Evolutionary conservation across 2,888 invertebrate species (phyloP), one percentile per base, ranked within the genome.

Genomic region (Drosophila suboccidentalis): DNA sequence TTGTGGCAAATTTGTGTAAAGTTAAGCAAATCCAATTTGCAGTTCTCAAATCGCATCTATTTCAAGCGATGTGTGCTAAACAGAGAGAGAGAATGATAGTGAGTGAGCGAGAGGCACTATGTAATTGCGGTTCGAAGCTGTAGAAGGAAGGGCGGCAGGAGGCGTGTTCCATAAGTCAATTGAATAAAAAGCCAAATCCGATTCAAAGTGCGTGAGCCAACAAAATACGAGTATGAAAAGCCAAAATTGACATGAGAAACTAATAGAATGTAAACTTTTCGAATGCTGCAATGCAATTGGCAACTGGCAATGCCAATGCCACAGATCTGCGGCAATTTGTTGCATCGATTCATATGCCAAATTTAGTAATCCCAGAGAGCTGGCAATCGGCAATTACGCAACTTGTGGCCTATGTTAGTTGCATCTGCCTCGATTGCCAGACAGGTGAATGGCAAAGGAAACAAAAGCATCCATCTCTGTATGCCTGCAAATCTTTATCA

Each of bases 21-120:
- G 88, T 74, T 76, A 26, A 49, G 64, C 68, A 86, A 87, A 89
- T 74, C 74, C 89, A 83, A 89, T 87, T 87, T 87, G 63, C 81
- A 74, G 65, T 73, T 72, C 67, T 54, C 41, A 67, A 79, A 83
- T 83, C 81, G 70, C 63, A 75, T 78, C 64, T 62, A 66, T 68
- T 41, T 58, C 36, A 61, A 53, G 57, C 47, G 38, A 36, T 38
- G 29, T 26, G n/a, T 41, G 34, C 10, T 10, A 17, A 39, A 13
- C 11, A 5, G 11, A 36, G 32, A 39, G 47, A 47, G 6, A 17
- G 57, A 22, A 10, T 10, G 36, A 29, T 11, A 8, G 36, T 11
- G 29, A 11, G 32, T 10, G 10, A 17, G n/a, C 9, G 39, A 17
- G 22, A n/a, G 9, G 26, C 8, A 39, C 9, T 46, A 13, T 68